These are phyloP conservation scores for Operophtera brumata DNA, from an alignment of 2,888 invertebrate species.

Conservation along the genomic window DNA sequence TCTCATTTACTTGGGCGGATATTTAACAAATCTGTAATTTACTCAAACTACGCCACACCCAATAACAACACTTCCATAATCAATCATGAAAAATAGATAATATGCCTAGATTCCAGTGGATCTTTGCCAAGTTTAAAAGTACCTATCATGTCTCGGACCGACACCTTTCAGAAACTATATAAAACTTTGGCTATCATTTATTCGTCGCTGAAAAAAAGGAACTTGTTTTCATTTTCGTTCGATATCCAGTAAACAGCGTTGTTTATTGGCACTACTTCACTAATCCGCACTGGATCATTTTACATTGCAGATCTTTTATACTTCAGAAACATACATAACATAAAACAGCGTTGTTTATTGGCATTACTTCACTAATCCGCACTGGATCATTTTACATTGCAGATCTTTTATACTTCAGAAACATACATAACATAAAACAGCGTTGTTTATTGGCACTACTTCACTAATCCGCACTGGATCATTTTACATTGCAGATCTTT, in stretches of 20 bases:
- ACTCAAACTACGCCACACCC: neutral
- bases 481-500: too few relatives aligned
- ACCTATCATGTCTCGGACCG: constrained; percentile 2
- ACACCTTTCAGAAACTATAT: constrained; percentile 8
- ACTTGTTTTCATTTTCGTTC: neutral
- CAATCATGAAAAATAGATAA: constrained; percentile 4
- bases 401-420: too few relatives aligned
- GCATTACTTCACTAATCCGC: too few relatives aligned
- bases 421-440: neutral
- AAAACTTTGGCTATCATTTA: constrained; percentile 3
- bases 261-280: too few relatives aligned
- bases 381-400: neutral
- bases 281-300: neutral
- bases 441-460: too few relatives aligned
- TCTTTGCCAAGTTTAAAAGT: constrained; percentile 12
- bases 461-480: neutral
- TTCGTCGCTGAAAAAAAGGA: neutral
- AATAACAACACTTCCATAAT: neutral
- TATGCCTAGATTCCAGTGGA: constrained; percentile 10
- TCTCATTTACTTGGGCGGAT: neutral
- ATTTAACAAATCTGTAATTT: neutral
- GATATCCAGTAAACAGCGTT: neutral
- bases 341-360: neutral
- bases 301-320: too few relatives aligned
- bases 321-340: too few relatives aligned